Conservation (phyloP, 1,140 invertebrate genomes). For the Patella vulgata region DNA sequence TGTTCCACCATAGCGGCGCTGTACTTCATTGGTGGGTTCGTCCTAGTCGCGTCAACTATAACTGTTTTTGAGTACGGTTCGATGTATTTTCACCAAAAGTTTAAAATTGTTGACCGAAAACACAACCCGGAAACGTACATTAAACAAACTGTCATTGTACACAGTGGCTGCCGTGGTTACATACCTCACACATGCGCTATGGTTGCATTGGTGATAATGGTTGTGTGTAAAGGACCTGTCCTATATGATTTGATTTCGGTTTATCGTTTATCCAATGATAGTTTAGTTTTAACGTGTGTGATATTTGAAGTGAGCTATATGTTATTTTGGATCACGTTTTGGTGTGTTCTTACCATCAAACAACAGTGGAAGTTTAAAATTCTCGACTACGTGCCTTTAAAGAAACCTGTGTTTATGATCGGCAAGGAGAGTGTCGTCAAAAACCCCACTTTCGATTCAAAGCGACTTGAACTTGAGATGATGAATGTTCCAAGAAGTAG, state of each 20-base stretch:
- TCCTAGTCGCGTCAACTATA: slow-evolving; percentile 45
- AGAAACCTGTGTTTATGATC: slow-evolving; percentile 39
- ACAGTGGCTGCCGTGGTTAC: slow-evolving; percentile 51
- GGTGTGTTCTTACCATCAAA: slow-evolving; percentile 55
- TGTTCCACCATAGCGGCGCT: slow-evolving; percentile 30
- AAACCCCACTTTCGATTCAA: slow-evolving; percentile 36
- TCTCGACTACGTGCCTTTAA: slow-evolving; percentile 50
- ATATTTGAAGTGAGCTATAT: slow-evolving; percentile 52
- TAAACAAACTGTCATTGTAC: slow-evolving; percentile 38
- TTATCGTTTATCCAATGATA: slow-evolving; percentile 43
- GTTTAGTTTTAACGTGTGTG: slow-evolving; percentile 42
- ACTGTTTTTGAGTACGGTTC: slow-evolving; percentile 54
- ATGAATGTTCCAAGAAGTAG: too few species aligned
- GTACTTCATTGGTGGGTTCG: slow-evolving; percentile 40
- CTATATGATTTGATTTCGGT: slow-evolving; percentile 48
- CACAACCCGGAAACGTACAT: slow-evolving; percentile 38
- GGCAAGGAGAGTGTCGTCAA: slow-evolving; percentile 35
- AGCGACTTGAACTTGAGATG: slow-evolving; percentile 15
- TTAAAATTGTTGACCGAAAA: slow-evolving; percentile 43
- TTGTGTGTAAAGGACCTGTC: slow-evolving; percentile 47
- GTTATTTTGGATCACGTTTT: slow-evolving; percentile 52
- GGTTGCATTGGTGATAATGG: slow-evolving; percentile 42
- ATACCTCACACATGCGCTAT: slow-evolving; percentile 49
- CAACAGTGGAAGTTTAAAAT: slow-evolving; percentile 57
- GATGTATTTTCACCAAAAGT: slow-evolving; percentile 48